Conservation (phyloP, 2,888 invertebrate species). For the Synergus umbraculus region DNA sequence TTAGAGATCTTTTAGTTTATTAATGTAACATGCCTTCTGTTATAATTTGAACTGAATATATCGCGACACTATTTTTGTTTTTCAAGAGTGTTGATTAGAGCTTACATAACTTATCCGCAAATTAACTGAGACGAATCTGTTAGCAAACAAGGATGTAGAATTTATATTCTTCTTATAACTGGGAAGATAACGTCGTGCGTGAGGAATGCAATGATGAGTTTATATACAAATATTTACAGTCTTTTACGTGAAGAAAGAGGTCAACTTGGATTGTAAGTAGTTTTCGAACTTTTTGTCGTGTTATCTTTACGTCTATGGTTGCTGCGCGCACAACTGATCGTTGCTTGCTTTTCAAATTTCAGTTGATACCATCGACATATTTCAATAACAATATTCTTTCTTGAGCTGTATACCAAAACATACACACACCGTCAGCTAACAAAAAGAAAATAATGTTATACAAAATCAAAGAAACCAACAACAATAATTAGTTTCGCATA, state of each 20-base stretch:
- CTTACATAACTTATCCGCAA: constrained; percentile 3
- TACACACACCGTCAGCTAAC: background rate
- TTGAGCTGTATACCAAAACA: background rate
- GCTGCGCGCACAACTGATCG: background rate
- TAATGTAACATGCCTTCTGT: background rate
- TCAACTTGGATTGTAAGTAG: background rate
- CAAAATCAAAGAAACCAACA: background rate
- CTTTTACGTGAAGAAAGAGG: constrained; percentile 47
- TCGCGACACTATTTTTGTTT: background rate
- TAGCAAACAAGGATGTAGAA: constrained; percentile 17
- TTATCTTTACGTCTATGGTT: background rate
- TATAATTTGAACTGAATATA: background rate
- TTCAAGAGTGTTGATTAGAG: background rate
- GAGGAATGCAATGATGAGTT: constrained; percentile 70
- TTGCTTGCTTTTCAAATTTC: background rate
- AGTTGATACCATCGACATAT: background rate
- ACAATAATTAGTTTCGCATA: background rate
- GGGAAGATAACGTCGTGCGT: constrained; percentile 49
- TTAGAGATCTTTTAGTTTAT: background rate
- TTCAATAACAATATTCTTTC: background rate
- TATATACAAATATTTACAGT: constrained; percentile 72
- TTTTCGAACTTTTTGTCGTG: background rate
- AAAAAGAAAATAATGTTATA: background rate
- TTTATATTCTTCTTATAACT: constrained; percentile 12
- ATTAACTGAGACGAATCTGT: background rate